Evolutionary conservation across 2,888 invertebrate species (phyloP).

Genomic region (Ephialtes manifestator): DNA sequence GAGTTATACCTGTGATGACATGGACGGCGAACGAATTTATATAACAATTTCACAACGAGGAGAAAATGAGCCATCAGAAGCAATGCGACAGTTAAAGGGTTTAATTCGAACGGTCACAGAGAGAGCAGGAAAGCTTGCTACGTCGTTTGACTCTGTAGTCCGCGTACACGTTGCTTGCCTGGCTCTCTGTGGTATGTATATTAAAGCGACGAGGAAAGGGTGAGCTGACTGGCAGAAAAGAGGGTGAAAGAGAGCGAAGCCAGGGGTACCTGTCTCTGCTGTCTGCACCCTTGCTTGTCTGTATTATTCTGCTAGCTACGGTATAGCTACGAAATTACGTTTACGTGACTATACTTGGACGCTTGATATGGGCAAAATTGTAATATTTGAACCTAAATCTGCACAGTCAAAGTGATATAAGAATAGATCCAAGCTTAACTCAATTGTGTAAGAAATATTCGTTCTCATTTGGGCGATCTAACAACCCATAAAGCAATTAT

Average conservation of each 20-base stretch:
- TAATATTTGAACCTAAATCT: background rate
- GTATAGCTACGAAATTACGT: conserved; percentile 14
- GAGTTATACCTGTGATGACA: conserved; percentile 38
- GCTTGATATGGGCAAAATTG: background rate
- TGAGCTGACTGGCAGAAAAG: conserved; percentile 56
- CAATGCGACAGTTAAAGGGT: conserved; percentile 81
- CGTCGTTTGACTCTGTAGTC: conserved; percentile 58
- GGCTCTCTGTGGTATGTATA: conserved; percentile 48
- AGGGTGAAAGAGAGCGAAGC: conserved; percentile 61
- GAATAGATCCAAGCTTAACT: background rate
- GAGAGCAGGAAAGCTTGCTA: conserved; percentile 48
- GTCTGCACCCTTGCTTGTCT: conserved; percentile 32
- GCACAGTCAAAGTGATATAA: background rate
- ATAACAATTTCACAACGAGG: conserved; percentile 78
- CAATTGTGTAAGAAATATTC: background rate
- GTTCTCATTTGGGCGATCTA: background rate
- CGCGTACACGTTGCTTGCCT: conserved; percentile 19
- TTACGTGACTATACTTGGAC: background rate
- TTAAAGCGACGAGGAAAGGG: conserved; percentile 44
- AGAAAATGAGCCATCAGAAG: conserved; percentile 83
- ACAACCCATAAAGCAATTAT: background rate
- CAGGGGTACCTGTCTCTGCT: conserved; percentile 47
- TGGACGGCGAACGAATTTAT: conserved; percentile 73
- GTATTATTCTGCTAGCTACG: conserved; percentile 36
- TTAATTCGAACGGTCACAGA: conserved; percentile 80